Evolutionary conservation across 2,797 vertebrate species (phyloP), one percentile per base, ranked within the genome.

Genomic region (Ceryle rudis): DNA sequence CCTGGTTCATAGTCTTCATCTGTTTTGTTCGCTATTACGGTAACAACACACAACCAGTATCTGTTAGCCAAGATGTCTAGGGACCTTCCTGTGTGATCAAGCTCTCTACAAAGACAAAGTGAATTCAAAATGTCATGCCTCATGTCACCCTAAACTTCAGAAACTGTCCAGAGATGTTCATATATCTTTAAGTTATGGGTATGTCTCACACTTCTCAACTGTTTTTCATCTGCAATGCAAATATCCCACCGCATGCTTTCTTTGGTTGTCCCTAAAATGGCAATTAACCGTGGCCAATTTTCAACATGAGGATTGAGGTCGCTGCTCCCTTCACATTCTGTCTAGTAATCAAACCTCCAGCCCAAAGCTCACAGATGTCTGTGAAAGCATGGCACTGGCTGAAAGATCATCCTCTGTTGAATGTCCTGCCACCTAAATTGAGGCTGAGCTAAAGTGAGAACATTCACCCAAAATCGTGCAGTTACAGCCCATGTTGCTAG

Each of bases 371-470:
- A 26, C 6, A 25, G 9, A 15, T 13, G 2, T 10, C 47, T 60
- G 9, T 2, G 0, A 39, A 39, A 55, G 8, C 2, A 0, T 16
- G 31, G 8, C 25, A 31, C 11, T 70, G 8, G 1, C 35, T 29
- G 14, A 84, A 85, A 52, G 26, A 25, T 11, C 7, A 15, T 11
- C 7, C 25, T 49, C 7, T 2, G 8, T 3, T 85, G 25, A 61
- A 64, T 39, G 10, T 60, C 35, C 14, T 64, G 26, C 12, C 16
- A 15, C 26, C 44, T 62, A 55, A 51, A 67, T 3, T 37, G 39
- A 66, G n/a, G 20, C 19, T 85, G 51, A 64, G 31, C 9, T 49
- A 52, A 61, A 77, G 13, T 35, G 47, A 51, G 6, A 55, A 41
- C 26, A 44, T 14, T 39, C 6, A 25, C 8, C 9, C 1, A 22